Evolutionary conservation across 2,888 invertebrate species (phyloP).

Genomic region (Lepidocyrtoides sp.): DNA sequence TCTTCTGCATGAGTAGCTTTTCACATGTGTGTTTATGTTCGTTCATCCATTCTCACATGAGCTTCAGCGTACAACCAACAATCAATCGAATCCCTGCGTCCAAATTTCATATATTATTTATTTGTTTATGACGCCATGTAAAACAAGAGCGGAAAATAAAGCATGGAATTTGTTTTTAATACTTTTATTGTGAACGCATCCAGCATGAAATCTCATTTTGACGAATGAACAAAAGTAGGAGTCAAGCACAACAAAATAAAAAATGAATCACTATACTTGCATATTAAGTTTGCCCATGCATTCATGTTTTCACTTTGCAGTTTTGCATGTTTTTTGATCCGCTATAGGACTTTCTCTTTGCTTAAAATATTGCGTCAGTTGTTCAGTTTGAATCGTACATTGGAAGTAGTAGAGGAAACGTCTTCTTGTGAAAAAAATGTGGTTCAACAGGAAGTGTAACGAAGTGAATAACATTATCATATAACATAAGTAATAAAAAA

Average conservation of each 20-base stretch:
- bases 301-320: too few relatives aligned
- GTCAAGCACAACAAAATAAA: neutral
- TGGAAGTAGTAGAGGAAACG: too few relatives aligned
- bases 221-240: slow-evolving; percentile 38
- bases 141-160: neutral
- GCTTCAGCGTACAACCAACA: neutral
- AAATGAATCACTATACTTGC: too few relatives aligned
- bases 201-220: slow-evolving; percentile 49
- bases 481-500: too few relatives aligned
- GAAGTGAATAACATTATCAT: too few relatives aligned
- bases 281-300: too few relatives aligned
- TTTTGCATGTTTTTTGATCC: too few relatives aligned
- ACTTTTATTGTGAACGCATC: slow-evolving; percentile 14
- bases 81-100: neutral
- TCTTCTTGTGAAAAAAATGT: too few relatives aligned
- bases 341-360: too few relatives aligned
- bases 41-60: neutral
- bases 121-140: neutral
- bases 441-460: too few relatives aligned
- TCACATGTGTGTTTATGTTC: neutral
- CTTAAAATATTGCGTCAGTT: too few relatives aligned
- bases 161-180: slow-evolving; percentile 15
- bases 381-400: too few relatives aligned
- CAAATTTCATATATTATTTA: slow-evolving; percentile 21
- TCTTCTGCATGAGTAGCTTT: slow-evolving; percentile 16